Conservation (phyloP, 2,888 invertebrate genomes). For the Sceliomorpha sp. region DNA sequence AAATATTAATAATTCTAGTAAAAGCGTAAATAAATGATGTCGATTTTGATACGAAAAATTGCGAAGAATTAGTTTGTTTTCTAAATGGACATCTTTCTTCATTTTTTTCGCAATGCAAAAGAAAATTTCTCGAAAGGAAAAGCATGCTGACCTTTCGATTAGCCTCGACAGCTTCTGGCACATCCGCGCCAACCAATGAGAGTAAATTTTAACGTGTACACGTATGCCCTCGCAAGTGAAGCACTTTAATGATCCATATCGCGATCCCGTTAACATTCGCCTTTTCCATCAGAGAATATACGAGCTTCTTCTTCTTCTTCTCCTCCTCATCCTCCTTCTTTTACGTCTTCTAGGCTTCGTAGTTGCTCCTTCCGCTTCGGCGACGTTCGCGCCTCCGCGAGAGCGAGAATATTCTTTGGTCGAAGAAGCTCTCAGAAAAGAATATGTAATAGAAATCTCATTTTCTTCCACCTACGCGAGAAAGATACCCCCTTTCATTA, state of each 20-base stretch:
- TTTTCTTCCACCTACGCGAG: slow-evolving; percentile 52
- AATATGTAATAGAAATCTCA: slow-evolving; percentile 52
- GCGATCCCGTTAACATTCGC: slow-evolving; percentile 68
- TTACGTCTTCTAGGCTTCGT: background rate
- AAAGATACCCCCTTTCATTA: slow-evolving; percentile 48
- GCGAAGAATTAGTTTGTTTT: too few species aligned
- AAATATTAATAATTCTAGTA: too few species aligned
- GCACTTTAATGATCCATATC: slow-evolving; percentile 73
- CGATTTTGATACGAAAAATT: too few species aligned
- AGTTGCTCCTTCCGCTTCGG: slow-evolving; percentile 59
- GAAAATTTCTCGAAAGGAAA: too few species aligned
- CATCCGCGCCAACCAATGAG: slow-evolving; percentile 38
- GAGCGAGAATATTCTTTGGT: slow-evolving; percentile 42
- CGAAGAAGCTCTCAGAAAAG: slow-evolving; percentile 46
- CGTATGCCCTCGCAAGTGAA: slow-evolving; percentile 51
- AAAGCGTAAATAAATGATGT: too few species aligned
- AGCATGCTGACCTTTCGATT: slow-evolving; percentile 46
- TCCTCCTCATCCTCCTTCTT: slow-evolving; percentile 25
- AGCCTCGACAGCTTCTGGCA: slow-evolving; percentile 52
- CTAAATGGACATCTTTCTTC: too few species aligned
- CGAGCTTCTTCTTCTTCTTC: slow-evolving; percentile 39
- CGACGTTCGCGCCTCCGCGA: slow-evolving; percentile 52
- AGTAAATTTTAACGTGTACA: slow-evolving; percentile 40
- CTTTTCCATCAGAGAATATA: slow-evolving; percentile 54
- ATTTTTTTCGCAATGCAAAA: too few species aligned